phyloP scores from a whole-genome alignment of 2,113 vertebrate species.

The Eubucco bourcierii region DNA sequence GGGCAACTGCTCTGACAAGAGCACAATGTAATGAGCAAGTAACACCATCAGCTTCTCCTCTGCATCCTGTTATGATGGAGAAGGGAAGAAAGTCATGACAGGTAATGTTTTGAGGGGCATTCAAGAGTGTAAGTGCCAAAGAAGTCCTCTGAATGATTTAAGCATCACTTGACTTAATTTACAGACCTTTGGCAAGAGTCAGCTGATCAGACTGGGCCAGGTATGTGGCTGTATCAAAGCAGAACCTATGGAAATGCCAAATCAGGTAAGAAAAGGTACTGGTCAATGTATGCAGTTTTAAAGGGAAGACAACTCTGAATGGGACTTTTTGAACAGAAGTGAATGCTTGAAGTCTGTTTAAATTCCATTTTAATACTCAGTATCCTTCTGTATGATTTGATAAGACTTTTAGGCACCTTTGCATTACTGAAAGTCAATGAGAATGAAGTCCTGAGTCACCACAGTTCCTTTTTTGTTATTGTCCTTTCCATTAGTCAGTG shows the following conservation, averaged over 20 bases:
- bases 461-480: neutral
- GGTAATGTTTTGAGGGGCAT: neutral
- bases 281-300: neutral
- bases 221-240: neutral
- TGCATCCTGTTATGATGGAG: neutral
- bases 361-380: neutral
- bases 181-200: neutral
- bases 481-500: neutral
- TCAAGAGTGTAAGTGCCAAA: neutral
- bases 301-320: neutral
- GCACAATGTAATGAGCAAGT: neutral
- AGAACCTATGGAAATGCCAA: neutral
- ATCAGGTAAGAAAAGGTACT: neutral
- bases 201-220: neutral
- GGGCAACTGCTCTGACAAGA: neutral
- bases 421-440: constrained; percentile 21
- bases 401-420: neutral
- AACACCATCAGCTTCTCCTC: neutral
- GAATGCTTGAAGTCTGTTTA: neutral
- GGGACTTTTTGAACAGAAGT: neutral
- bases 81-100: neutral
- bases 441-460: neutral
- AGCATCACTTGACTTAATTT: neutral
- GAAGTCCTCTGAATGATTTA: neutral
- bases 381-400: neutral